A percentile compares a stretch with the other conserved stretches of the same genome.
These are phyloP conservation scores for Chelonus insularis DNA, from an alignment of 1,140 invertebrate species.

Conservation along the genomic window DNA sequence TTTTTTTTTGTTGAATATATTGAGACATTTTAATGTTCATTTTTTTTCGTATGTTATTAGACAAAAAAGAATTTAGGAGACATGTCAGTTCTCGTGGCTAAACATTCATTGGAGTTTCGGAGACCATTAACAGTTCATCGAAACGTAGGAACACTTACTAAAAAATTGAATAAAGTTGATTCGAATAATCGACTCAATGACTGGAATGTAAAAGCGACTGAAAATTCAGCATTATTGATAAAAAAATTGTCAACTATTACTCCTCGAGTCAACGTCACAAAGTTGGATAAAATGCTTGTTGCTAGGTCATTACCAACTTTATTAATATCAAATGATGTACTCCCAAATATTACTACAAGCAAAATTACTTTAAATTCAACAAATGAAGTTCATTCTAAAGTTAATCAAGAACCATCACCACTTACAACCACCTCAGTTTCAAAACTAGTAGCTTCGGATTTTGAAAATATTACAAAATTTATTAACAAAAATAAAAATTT, in stretches of 20 bases:
- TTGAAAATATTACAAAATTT: conserved; percentile 41
- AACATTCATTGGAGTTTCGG: conserved; percentile 52
- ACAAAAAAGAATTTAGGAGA: conserved; percentile 37
- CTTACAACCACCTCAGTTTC: conserved; percentile 17
- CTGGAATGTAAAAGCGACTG: conserved; percentile 43
- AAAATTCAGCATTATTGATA: conserved; percentile 38
- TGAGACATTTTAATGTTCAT: too few relatives aligned
- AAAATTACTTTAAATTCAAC: conserved; percentile 51
- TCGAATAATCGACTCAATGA: conserved; percentile 36
- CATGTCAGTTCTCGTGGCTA: conserved; percentile 52
- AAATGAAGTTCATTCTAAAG: conserved; percentile 39
- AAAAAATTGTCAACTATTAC: conserved; percentile 43
- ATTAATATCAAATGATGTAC: conserved; percentile 43
- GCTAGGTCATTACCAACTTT: conserved; percentile 43
- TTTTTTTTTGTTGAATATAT: too few relatives aligned
- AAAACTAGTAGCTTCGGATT: conserved; percentile 30
- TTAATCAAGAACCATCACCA: conserved; percentile 25
- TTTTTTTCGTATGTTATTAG: too few relatives aligned
- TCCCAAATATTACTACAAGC: conserved; percentile 40
- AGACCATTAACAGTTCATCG: conserved; percentile 53
- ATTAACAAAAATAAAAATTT: conserved; percentile 51
- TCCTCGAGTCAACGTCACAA: conserved; percentile 39
- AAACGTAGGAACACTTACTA: conserved; percentile 53
- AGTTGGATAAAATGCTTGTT: conserved; percentile 46
- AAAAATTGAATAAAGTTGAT: conserved; percentile 44